These are phyloP conservation scores for Silurus meridionalis DNA, from an alignment of 2,113 vertebrate species.

Conservation along the genomic window DNA sequence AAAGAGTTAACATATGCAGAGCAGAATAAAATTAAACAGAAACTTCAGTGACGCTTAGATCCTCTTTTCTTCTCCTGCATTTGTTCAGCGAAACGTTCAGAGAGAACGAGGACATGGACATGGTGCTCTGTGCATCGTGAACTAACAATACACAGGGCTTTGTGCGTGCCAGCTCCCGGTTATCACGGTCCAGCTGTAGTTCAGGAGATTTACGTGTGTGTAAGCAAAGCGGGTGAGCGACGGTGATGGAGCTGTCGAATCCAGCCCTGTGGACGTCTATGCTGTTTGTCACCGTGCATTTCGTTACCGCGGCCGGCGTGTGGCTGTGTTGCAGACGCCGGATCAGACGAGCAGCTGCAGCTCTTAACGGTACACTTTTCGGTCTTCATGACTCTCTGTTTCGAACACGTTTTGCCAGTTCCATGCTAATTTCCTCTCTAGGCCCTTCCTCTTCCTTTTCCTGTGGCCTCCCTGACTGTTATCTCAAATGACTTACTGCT, in stretches of 20 bases:
- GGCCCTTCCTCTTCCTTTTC: slow-evolving; percentile 53
- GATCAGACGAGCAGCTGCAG: slow-evolving; percentile 52
- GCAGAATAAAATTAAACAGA: slow-evolving; percentile 53
- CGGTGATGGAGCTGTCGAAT: slow-evolving; percentile 67
- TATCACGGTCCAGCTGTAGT: not conserved
- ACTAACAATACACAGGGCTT: not conserved
- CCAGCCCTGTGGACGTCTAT: slow-evolving; percentile 60
- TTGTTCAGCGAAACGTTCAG: not conserved
- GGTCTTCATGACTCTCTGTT: not conserved
- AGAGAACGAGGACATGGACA: not conserved
- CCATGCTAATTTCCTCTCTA: slow-evolving; percentile 57
- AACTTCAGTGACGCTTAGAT: not conserved
- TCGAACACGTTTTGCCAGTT: not conserved
- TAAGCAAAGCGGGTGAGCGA: not conserved
- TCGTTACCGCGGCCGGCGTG: slow-evolving; percentile 69
- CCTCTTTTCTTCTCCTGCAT: not conserved
- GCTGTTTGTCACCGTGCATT: slow-evolving; percentile 67
- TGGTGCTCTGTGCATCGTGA: not conserved
- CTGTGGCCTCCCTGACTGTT: not conserved
- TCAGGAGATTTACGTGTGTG: not conserved
- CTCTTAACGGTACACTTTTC: slow-evolving; percentile 26
- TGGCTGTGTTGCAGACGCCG: slow-evolving; percentile 66
- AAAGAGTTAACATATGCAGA: slow-evolving; percentile 45
- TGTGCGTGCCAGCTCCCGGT: not conserved
- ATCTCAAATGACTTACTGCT: not conserved